Conservation (phyloP, 2,113 vertebrate species). For the Lophius piscatorius region DNA sequence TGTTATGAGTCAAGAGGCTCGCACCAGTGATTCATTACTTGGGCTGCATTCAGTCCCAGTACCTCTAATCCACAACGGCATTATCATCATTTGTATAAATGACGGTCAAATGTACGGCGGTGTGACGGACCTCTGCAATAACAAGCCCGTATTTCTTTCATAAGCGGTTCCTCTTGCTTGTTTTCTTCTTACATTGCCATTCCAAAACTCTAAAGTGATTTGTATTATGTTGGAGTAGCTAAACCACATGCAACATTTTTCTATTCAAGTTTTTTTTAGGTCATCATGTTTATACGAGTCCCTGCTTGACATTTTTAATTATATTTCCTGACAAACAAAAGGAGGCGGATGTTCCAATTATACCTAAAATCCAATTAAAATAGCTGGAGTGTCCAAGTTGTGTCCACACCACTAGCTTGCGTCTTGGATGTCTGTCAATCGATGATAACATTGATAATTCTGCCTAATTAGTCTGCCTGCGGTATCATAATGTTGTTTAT, state of each 20-base stretch:
- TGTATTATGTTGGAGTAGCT: too few relatives aligned
- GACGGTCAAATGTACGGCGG: constrained; percentile 12
- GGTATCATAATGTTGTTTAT: constrained; percentile 47
- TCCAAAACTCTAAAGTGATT: too few relatives aligned
- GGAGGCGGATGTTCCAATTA: too few relatives aligned
- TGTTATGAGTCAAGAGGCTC: constrained; percentile 41
- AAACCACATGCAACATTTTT: too few relatives aligned
- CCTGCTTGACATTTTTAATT: too few relatives aligned
- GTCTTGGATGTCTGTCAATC: constrained; percentile 56
- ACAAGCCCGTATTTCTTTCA: constrained; percentile 3
- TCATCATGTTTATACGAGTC: too few relatives aligned
- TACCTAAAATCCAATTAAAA: too few relatives aligned
- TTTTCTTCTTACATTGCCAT: too few relatives aligned
- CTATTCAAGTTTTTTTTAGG: too few relatives aligned
- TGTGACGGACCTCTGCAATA: constrained; percentile 8
- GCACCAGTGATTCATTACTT: constrained; percentile 33
- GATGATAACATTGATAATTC: constrained; percentile 53
- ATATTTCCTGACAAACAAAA: too few relatives aligned
- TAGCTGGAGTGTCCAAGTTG: too few relatives aligned
- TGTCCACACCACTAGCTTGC: constrained; percentile 20
- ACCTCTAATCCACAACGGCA: constrained; percentile 20
- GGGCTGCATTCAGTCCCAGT: constrained; percentile 2
- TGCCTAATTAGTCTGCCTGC: constrained; percentile 57
- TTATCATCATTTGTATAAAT: constrained; percentile 34
- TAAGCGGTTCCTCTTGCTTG: background rate